Base-by-base conservation (phyloP, 2,113 vertebrate genomes). In the Anthoscopus minutus region DNA sequence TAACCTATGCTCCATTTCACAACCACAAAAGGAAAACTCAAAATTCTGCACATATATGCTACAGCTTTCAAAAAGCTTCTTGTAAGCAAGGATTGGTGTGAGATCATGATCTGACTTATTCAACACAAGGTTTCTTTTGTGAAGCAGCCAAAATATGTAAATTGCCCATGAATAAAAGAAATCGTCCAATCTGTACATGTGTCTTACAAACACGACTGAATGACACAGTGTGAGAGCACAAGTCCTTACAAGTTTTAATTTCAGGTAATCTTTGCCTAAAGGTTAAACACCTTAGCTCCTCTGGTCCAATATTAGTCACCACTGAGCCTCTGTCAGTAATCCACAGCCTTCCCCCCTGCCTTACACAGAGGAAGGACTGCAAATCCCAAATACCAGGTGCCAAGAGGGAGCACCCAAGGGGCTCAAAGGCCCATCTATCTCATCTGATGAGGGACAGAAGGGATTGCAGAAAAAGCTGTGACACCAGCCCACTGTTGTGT, bases 81-180 rank as follows among this genome's bases (percentile, higher is more conserved):
- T 62, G 89, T 87, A 83, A 87, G 89, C 79, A 90, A 76, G 65
- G 83, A 80, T 40, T 77, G 65, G 47, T 42, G 47, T 95, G 77
- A 95, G 78, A 90, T 85, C 85, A 92, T 85, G 70, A 95, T 66
- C 89, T 74, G 71, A 88, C 80, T 93, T 93, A 92, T 44, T 91
- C 45, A 86, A 96, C 82, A 88, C 33, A 81, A 71, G 16, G 21
- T 86, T 96, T 93, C 92, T 95, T 96, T 96, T 96, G 93, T 95
- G 88, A 88, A 88, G 82, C 80, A 93, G 93, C 95, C 95, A 96
- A 93, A 95, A 93, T 93, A 96, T 61, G 82, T 94, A 94, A 95
- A 96, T 95, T 95, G 78, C 76, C 24, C 73, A 31, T 50, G 70
- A 96, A 95, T 93, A 94, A 97, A 97, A 90, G 81, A 64, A 93